Base-by-base conservation (phyloP, 2,797 vertebrate genomes). In the Sitta carolinensis region DNA sequence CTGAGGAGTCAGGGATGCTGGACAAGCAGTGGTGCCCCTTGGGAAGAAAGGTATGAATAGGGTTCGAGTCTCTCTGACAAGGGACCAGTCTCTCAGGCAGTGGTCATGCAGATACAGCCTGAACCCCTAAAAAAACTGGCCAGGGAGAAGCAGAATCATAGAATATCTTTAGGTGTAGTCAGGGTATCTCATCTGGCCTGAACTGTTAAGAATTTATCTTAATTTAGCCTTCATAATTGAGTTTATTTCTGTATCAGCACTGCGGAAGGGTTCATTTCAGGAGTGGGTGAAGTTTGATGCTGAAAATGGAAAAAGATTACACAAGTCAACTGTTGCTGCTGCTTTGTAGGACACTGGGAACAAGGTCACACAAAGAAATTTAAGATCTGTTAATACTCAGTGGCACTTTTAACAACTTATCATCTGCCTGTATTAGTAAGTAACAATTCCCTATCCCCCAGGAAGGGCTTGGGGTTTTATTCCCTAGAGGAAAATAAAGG, bases 291-390 rank as follows among this genome's bases (percentile, higher is more conserved):
- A 95, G 95, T 94, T 96, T 72, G 87, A 36, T 81, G 82, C 94
- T 95, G 95, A 91, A 92, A 94, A 91, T 95, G 94, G 96, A 96
- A 94, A 89, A 96, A 91, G 84, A 89, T 95, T 87, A 85, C 36
- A 78, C 89, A 68, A 94, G 87, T 89, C 70, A 89, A 80, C n/a
- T 90, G 36, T 36, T 36, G 68, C 72, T 89, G 47, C 87, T 68
- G 34, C 64, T 95, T 95, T 92, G 66, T 92, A 94, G 96, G 94
- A 75, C 93, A 61, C 48, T 0, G 4, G 4, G 54, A 95, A 66
- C 91, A 86, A 94, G 96, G 96, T 93, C 95, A 87, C 57, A 36
- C 5, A 5, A 87, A 75, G 63, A 89, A 89, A 92, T 91, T 80
- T 77, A 75, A 94, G 0, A 30, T 78, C 5, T 0, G 2, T 81